Evolutionary conservation across 2,888 invertebrate genomes (phyloP).

Genomic region (Cosmia trapezina): DNA sequence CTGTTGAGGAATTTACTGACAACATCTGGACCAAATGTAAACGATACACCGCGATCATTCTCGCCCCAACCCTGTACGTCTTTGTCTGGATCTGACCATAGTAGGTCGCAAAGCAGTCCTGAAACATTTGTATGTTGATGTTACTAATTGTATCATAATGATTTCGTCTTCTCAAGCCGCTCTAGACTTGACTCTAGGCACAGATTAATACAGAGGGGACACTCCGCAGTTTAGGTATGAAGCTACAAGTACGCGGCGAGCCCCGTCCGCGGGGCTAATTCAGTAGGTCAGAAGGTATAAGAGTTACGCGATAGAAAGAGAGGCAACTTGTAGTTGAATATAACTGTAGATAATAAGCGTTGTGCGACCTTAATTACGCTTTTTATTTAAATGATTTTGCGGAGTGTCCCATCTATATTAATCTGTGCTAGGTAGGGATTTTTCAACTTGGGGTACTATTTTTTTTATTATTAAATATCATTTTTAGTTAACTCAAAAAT

Average conservation of each 20-base stretch:
- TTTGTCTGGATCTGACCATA: slow-evolving; percentile 99
- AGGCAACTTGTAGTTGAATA: too few species aligned
- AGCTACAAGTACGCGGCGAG: too few species aligned
- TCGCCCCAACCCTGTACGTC: slow-evolving; percentile 98
- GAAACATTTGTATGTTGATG: slow-evolving; percentile 58
- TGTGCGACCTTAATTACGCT: too few species aligned
- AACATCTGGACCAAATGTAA: slow-evolving; percentile 99
- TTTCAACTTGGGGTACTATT: neutral
- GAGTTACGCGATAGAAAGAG: too few species aligned
- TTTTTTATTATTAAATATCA: neutral
- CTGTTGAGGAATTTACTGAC: slow-evolving; percentile 98
- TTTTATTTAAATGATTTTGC: too few species aligned
- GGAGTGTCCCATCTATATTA: too few species aligned
- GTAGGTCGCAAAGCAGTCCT: slow-evolving; percentile 98
- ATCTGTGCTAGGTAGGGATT: too few species aligned
- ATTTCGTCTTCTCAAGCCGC: neutral
- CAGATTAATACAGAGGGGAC: too few species aligned
- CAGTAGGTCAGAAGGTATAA: too few species aligned
- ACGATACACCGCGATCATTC: slow-evolving; percentile 99
- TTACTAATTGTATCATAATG: slow-evolving; percentile 10
- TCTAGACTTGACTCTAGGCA: neutral
- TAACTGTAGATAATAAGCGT: too few species aligned
- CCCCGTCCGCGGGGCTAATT: too few species aligned
- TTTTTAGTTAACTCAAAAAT: neutral
- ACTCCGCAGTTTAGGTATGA: too few species aligned